Percentiles rank a stretch among this genome's conserved stretches.
Evolutionary conservation across 1,140 invertebrate species (phyloP).

Genomic region (Microplitis demolitor): DNA sequence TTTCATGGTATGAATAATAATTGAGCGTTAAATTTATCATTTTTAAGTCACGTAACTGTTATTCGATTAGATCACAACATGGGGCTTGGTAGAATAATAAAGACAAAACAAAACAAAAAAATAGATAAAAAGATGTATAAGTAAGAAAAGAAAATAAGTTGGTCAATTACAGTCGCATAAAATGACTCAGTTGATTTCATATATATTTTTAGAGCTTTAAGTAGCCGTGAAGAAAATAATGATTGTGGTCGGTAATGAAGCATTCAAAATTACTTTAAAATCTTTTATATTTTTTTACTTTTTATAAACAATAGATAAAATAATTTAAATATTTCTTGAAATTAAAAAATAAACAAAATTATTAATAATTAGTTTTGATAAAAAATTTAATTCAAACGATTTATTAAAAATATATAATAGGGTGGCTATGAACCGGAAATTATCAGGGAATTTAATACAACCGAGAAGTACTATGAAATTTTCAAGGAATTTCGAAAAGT

Average conservation of each 20-base stretch:
- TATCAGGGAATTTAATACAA: too few species aligned
- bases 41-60: background rate
- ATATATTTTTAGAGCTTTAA: constrained; percentile 51
- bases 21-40: background rate
- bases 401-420: too few species aligned
- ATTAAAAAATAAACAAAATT: too few species aligned
- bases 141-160: background rate
- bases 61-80: constrained; percentile 47
- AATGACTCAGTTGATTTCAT: constrained; percentile 50
- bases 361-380: too few species aligned
- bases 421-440: too few species aligned
- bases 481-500: too few species aligned
- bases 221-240: constrained; percentile 36
- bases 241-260: constrained; percentile 9
- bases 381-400: too few species aligned
- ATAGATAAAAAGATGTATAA: background rate
- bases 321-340: too few species aligned
- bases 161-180: constrained; percentile 18
- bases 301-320: too few species aligned
- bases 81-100: constrained; percentile 42
- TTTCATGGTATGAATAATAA: background rate
- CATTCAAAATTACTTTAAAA: background rate
- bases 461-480: too few species aligned
- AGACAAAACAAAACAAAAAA: background rate
- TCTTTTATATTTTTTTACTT: background rate